Percentiles rank a stretch among this genome's conserved stretches.
phyloP scores from a whole-genome alignment of 2,797 vertebrate species.

The Enteromius argenteus region DNA sequence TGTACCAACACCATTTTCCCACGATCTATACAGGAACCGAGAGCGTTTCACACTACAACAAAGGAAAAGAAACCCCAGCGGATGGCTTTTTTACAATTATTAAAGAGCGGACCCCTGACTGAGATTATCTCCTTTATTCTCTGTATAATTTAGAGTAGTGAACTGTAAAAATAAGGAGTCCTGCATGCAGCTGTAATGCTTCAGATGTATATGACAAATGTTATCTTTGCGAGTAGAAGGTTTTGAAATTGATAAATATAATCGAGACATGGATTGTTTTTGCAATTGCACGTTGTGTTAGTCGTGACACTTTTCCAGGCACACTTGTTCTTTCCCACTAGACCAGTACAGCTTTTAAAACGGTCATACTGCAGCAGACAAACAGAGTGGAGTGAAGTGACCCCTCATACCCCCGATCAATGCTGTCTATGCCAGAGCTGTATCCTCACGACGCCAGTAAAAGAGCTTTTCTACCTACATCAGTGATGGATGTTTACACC shows the following conservation, averaged over 20 bases:
- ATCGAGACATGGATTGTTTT: not conserved
- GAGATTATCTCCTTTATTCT: constrained; percentile 32
- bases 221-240: not conserved
- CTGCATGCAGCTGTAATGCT: not conserved
- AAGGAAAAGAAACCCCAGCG: constrained; percentile 19
- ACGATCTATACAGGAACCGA: constrained; percentile 14
- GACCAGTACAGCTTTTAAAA: constrained; percentile 44
- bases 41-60: constrained; percentile 2
- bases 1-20: constrained; percentile 31
- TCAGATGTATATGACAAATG: not conserved
- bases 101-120: constrained; percentile 20
- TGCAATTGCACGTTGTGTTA: not conserved
- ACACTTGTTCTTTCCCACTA: constrained; percentile 17
- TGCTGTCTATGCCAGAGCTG: constrained; percentile 12
- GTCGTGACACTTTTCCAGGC: constrained; percentile 6
- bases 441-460: not conserved
- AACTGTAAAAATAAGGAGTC: constrained; percentile 1
- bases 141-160: not conserved
- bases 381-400: constrained; percentile 38
- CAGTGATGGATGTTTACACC: not conserved
- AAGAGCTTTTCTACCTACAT: constrained; percentile 1
- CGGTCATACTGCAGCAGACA: constrained; percentile 43
- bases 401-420: constrained; percentile 31
- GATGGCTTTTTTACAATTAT: constrained; percentile 1
- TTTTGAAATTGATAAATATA: constrained; percentile 4